Base-by-base conservation (phyloP, 2,113 vertebrate species). In the Ctenodactylus gundi region DNA sequence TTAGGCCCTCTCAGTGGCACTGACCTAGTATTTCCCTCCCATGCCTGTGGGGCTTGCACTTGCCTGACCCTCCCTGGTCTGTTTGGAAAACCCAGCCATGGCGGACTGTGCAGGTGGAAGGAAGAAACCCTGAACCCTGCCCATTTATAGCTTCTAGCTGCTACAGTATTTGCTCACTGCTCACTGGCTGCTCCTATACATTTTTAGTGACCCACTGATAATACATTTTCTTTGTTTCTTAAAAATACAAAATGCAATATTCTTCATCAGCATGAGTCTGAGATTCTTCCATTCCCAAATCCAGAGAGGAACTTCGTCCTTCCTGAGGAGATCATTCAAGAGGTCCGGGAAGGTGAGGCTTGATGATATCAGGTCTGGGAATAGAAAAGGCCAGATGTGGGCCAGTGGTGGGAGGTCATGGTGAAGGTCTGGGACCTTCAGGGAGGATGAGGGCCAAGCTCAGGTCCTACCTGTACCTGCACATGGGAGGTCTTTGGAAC, bases 301-400 rank as follows among this genome's bases (percentile, higher is more conserved):
- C 98, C 98, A 6, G 99, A 99, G 98, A 99, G 99, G 98, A 99
- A 99, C 95, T 99, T 99, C 97, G 98, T 98, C 93, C 98, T 99
- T 86, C 99, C 99, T 0, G 99, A 99, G 0, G 99, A 99, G 96
- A 99, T 99, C 97, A 99, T 99, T 97, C 99, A 99, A 96, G 99
- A 99, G 72, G 99, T 99, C 60, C 99, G 99, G 97, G 99, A 99
- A 99, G 99, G 99, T 99, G 96, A 98, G 98, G 78, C 60, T 57
- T 8, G 11, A 27, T 36, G 49, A 31, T 41, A 29, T 62, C 27
- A 60, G 73, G 73, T 53, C 62, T 87, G 84, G 84, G 91, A 60
- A 27, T 80, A 41, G 64, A 62, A n/a, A 87, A 87, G 85, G 53
- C 53, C 29, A 41, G 91, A 21, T 20, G 14, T 36, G 51, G 72